Percentiles rank a stretch among this genome's conserved stretches.
phyloP scores from a whole-genome alignment of 2,888 invertebrate genomes.

The Drosophila leonis region DNA sequence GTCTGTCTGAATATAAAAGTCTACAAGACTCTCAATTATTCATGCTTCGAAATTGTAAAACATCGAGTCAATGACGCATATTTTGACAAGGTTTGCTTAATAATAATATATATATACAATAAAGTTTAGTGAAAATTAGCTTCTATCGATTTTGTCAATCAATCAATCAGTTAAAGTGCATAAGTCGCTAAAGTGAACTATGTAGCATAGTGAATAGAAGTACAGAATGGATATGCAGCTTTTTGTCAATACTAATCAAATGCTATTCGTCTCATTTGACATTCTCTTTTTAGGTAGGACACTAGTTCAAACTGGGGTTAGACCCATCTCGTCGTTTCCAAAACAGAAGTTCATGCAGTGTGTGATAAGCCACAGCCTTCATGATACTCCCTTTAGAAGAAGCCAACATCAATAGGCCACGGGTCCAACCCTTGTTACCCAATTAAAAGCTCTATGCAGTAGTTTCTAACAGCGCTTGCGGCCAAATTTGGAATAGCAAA shows the following conservation, averaged over 20 bases:
- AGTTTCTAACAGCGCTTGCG: background rate
- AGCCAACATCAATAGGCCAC: background rate
- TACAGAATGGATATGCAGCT: background rate
- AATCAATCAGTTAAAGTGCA: background rate
- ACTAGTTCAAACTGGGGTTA: background rate
- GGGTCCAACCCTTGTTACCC: background rate
- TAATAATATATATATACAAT: too few species aligned
- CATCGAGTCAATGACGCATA: background rate
- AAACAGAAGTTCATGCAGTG: background rate
- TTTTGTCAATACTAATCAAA: background rate
- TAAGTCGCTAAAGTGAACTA: too few species aligned
- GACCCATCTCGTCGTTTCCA: background rate
- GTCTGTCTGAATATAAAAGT: background rate
- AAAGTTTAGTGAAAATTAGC: too few species aligned
- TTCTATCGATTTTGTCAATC: too few species aligned
- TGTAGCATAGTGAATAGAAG: background rate
- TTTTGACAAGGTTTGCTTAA: background rate
- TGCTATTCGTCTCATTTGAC: background rate
- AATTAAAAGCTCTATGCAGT: background rate
- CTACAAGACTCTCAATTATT: constrained; percentile 29
- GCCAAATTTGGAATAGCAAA: background rate
- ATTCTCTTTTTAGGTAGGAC: background rate
- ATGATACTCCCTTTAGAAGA: background rate
- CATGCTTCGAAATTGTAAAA: constrained; percentile 1
- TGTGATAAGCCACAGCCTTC: background rate